Evolutionary conservation across 2,888 invertebrate species (phyloP).

Genomic region (Tetheella fluctuosa): DNA sequence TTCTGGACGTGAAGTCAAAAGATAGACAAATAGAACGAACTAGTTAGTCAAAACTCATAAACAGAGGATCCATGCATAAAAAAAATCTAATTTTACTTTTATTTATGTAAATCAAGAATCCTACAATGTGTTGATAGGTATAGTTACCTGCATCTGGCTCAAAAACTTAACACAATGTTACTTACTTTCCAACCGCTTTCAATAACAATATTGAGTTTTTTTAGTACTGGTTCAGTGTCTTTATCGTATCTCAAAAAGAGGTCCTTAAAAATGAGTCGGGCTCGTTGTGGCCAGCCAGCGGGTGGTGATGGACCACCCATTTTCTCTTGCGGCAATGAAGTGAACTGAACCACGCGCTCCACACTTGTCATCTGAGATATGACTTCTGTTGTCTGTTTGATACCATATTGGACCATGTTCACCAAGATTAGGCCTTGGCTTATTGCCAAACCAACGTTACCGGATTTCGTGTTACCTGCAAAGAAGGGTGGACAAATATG

Average conservation of each 20-base stretch:
- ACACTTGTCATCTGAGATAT: constrained; percentile 92
- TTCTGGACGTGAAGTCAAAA: too few species aligned
- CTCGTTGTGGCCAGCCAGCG: constrained; percentile 85
- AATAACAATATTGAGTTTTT: constrained; percentile 85
- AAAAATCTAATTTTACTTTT: too few species aligned
- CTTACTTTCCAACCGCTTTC: constrained; percentile 87
- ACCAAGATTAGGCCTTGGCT: constrained; percentile 89
- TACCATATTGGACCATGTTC: constrained; percentile 92
- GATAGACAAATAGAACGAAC: too few species aligned
- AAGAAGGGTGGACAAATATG: background rate
- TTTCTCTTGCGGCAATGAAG: constrained; percentile 88
- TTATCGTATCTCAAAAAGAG: constrained; percentile 86
- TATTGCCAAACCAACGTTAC: constrained; percentile 89
- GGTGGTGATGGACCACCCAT: constrained; percentile 85
- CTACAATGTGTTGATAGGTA: background rate
- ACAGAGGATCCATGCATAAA: too few species aligned
- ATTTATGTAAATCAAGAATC: too few species aligned
- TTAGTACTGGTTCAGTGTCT: constrained; percentile 87
- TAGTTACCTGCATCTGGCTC: background rate
- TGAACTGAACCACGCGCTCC: constrained; percentile 92
- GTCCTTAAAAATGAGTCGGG: constrained; percentile 84
- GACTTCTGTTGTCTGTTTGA: constrained; percentile 91
- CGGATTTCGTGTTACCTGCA: constrained; percentile 83
- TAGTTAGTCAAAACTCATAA: too few species aligned
- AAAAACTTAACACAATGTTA: background rate